phyloP scores from a whole-genome alignment of 2,888 invertebrate genomes.

The Cacoxenus indagator region DNA sequence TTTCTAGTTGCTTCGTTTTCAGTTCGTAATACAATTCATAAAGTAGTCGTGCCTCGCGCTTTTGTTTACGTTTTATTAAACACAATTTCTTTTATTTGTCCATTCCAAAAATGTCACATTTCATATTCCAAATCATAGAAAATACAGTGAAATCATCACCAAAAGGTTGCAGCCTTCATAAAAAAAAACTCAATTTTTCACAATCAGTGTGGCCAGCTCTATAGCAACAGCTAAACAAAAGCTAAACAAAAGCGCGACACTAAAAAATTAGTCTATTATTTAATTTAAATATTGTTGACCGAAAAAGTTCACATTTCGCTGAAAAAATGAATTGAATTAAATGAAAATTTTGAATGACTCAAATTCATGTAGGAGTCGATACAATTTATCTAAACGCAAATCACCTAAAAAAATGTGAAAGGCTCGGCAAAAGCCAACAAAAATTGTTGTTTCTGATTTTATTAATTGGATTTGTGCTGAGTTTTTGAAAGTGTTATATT shows the following conservation, averaged over 20 bases:
- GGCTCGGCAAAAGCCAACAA: slow-evolving; percentile 10
- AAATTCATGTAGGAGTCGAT: slow-evolving; percentile 49
- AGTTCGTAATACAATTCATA: no score
- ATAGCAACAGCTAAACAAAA: no score
- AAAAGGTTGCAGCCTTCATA: neutral
- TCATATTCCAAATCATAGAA: neutral
- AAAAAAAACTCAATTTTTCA: neutral
- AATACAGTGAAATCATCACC: neutral
- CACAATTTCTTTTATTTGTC: no score
- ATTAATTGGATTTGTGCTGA: slow-evolving; percentile 57
- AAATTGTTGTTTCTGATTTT: slow-evolving; percentile 59
- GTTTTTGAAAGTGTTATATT: slow-evolving; percentile 56
- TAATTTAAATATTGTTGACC: neutral
- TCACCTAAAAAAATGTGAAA: neutral
- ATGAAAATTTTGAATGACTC: slow-evolving; percentile 53
- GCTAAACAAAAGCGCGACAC: neutral
- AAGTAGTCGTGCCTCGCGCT: no score
- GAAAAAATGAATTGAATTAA: slow-evolving; percentile 35
- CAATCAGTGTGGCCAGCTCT: neutral
- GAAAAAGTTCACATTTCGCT: neutral
- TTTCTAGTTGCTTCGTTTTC: no score
- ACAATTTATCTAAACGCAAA: slow-evolving; percentile 47
- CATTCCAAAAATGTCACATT: neutral
- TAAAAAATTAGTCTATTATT: neutral
- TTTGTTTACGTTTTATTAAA: no score